Base-by-base conservation (phyloP, 2,797 vertebrate genomes). In the Schizopygopsis pylzovi region DNA sequence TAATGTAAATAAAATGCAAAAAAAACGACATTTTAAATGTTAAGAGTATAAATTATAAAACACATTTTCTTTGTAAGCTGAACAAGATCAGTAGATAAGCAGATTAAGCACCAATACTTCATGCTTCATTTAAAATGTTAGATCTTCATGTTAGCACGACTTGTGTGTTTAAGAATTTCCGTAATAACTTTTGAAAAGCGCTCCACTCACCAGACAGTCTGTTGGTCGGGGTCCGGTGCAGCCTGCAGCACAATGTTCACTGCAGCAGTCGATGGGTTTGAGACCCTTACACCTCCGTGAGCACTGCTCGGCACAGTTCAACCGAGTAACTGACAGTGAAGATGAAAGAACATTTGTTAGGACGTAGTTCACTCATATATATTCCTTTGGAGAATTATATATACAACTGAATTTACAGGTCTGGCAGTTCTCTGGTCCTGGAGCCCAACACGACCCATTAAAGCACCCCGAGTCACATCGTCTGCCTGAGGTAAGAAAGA, bases 301-400 rank as follows among this genome's bases (percentile, higher is more conserved):
- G 90, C 98, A 99, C 90, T 99, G 98, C 89, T 96, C 94, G 0
- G 98, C 98, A 92, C 98, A 99, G 90, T 94, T 95, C 83, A 95
- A 81, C 90, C 95, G 97, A 0, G 98, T 98, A 90, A 97, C 98
- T 99, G 73, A 68, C 22, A 70, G 25, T 12, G 20, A 59, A 49
- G 45, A 80, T 20, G 25, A 80, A 79, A 85, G 9, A 28, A 8
- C 37, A 37, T 63, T 54, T 28, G 41, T 41, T 41, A 72, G 11
- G 15, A 52, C 8, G 16, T 33, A 33, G 16, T 39, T 79, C 8
- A 61, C 25, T 37, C 20, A 78, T 25, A 33, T 10, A 56, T 25
- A 28, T 33, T 45, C 10, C n/a, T 47, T 39, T 41, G 7, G 6
- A 80, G 15, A 37, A 81, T 63, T 54, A 10, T 11, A 73, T 59